Conservation (phyloP, 2,797 vertebrate species). For the Typhlichthys eigenmanni region DNA sequence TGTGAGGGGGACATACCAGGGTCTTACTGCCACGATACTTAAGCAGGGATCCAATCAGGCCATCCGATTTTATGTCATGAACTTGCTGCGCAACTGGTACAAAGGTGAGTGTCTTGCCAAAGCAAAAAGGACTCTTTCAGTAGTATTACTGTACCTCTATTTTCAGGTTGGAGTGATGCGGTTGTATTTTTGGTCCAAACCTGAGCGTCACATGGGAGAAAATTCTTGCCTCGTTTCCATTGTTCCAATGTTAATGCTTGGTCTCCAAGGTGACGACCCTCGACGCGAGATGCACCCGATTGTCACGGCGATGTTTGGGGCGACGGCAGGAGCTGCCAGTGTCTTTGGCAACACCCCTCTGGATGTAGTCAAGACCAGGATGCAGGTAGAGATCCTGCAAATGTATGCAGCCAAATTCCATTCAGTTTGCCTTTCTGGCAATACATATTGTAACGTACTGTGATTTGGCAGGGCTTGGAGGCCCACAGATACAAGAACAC, state of each 20-base stretch:
- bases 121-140: no score
- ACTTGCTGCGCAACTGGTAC: constrained; percentile 83
- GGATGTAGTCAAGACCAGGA: constrained; percentile 86
- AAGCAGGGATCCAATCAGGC: constrained; percentile 86
- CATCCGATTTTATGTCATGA: constrained; percentile 86
- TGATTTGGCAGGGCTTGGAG: constrained; percentile 76
- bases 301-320: constrained; percentile 81
- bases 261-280: constrained; percentile 75
- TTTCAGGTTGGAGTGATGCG: not conserved
- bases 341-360: constrained; percentile 86
- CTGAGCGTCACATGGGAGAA: no score
- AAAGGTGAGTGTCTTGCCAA: constrained; percentile 70
- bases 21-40: constrained; percentile 80
- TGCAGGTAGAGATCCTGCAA: constrained; percentile 76
- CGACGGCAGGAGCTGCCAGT: constrained; percentile 82
- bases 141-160: no score
- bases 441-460: not conserved
- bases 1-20: constrained; percentile 83
- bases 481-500: constrained; percentile 84
- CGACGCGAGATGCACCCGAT: constrained; percentile 78
- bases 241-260: not conserved
- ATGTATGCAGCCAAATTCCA: not conserved
- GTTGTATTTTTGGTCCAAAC: not conserved
- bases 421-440: not conserved
- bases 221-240: not conserved